phyloP scores from a whole-genome alignment of 2,113 vertebrate genomes.

The Leptobrachium leishanense region DNA sequence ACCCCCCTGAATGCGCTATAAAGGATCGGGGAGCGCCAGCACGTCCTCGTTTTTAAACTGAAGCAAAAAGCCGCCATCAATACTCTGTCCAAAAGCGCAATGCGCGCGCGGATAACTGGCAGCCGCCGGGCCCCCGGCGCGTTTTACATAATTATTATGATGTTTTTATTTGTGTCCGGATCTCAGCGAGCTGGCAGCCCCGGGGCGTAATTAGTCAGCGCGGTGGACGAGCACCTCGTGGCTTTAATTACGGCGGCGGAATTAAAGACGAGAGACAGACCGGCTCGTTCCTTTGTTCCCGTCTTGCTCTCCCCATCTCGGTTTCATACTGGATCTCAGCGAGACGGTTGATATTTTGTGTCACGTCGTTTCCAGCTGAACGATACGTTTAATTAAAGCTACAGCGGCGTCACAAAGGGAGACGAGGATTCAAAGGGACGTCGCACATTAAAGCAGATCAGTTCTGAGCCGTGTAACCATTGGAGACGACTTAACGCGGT shows the following conservation, averaged over 20 bases:
- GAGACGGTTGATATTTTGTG: neutral
- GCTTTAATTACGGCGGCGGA: neutral
- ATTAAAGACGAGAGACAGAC: neutral
- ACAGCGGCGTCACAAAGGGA: neutral
- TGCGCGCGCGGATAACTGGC: neutral
- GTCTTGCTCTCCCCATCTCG: neutral
- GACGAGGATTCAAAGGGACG: neutral
- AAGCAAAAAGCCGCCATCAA: too few relatives aligned
- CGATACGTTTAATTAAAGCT: neutral
- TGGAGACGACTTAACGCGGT: slow-evolving; percentile 3
- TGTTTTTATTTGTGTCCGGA: neutral
- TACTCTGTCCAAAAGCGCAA: neutral
- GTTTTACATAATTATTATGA: slow-evolving; percentile 1
- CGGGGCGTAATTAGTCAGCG: neutral
- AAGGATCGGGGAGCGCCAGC: too few relatives aligned
- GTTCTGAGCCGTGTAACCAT: slow-evolving; percentile 3
- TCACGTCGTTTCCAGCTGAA: neutral
- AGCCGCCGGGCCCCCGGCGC: neutral
- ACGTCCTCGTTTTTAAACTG: neutral
- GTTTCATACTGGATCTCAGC: neutral
- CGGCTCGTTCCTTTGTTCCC: neutral
- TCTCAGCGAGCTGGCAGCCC: neutral
- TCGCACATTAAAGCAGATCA: neutral
- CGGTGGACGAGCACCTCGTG: neutral
- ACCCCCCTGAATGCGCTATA: too few relatives aligned